Percentiles rank a stretch among this genome's conserved stretches.
phyloP scores from a whole-genome alignment of 2,113 vertebrate species.

The Opisthocomus hoazin region DNA sequence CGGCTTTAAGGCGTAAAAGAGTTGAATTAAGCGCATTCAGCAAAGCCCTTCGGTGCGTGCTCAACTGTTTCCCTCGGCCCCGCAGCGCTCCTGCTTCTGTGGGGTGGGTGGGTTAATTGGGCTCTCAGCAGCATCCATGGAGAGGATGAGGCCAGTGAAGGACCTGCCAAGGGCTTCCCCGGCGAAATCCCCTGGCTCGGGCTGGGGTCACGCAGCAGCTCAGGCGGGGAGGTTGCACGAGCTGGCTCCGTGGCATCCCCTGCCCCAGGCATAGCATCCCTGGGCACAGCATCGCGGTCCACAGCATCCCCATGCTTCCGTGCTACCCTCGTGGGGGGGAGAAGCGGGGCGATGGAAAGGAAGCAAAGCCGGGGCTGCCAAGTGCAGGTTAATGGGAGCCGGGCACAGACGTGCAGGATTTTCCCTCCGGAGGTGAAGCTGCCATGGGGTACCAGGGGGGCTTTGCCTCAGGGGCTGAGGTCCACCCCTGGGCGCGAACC shows the following conservation, averaged over 20 bases:
- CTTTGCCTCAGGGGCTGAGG: not conserved
- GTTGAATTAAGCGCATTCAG: not conserved
- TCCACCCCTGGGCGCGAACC: not conserved
- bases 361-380: accelerated
- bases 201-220: not conserved
- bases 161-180: not conserved
- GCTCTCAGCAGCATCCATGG: not conserved
- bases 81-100: not conserved
- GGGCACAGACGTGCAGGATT: accelerated
- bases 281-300: not conserved
- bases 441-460: no score
- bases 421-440: not conserved
- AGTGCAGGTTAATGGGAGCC: not conserved
- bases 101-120: not conserved
- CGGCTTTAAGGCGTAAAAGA: not conserved
- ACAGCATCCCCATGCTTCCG: accelerated
- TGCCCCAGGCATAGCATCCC: not conserved
- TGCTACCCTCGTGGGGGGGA: not conserved
- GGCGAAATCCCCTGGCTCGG: accelerated
- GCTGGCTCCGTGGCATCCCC: not conserved
- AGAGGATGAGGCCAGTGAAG: not conserved
- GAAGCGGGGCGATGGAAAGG: accelerated
- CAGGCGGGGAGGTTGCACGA: accelerated
- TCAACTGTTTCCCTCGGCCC: not conserved
- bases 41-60: not conserved